Percentiles rank a stretch among this genome's conserved stretches.
phyloP scores from a whole-genome alignment of 1,140 invertebrate species.

The Drosophila ironensis region DNA sequence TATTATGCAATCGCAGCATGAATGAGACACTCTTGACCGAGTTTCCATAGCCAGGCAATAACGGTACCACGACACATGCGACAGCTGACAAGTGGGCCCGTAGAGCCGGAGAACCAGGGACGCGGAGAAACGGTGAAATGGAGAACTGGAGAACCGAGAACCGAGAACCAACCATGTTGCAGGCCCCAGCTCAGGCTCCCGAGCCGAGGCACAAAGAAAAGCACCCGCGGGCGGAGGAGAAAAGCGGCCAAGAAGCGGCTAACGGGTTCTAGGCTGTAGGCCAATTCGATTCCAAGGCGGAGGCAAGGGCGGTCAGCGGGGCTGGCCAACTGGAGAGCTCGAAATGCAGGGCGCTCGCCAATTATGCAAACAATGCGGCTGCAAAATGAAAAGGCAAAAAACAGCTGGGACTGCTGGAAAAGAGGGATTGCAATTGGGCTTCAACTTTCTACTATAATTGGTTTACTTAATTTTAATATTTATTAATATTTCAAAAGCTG shows the following conservation, averaged over 20 bases:
- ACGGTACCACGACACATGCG: slow-evolving; percentile 73
- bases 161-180: slow-evolving; percentile 14
- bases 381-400: background rate
- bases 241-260: slow-evolving; percentile 33
- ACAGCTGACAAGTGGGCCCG: slow-evolving; percentile 68
- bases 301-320: background rate
- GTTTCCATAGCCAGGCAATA: slow-evolving; percentile 78
- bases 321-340: slow-evolving; percentile 14
- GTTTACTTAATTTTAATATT: no score
- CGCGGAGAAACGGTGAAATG: background rate
- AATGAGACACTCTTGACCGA: slow-evolving; percentile 81
- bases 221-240: background rate
- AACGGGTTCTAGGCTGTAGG: slow-evolving; percentile 67
- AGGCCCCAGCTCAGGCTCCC: slow-evolving; percentile 15
- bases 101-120: slow-evolving; percentile 10
- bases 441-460: background rate
- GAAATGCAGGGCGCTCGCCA: slow-evolving; percentile 25
- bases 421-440: background rate
- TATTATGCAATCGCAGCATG: slow-evolving; percentile 81
- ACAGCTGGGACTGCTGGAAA: background rate
- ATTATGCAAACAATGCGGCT: slow-evolving; percentile 33
- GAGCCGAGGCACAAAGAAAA: slow-evolving; percentile 21
- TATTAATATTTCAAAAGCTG: no score
- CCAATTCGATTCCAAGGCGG: slow-evolving; percentile 17
- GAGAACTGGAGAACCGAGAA: background rate